Evolutionary conservation across 1,140 invertebrate genomes (phyloP).

Genomic region (Anastatus disparis): DNA sequence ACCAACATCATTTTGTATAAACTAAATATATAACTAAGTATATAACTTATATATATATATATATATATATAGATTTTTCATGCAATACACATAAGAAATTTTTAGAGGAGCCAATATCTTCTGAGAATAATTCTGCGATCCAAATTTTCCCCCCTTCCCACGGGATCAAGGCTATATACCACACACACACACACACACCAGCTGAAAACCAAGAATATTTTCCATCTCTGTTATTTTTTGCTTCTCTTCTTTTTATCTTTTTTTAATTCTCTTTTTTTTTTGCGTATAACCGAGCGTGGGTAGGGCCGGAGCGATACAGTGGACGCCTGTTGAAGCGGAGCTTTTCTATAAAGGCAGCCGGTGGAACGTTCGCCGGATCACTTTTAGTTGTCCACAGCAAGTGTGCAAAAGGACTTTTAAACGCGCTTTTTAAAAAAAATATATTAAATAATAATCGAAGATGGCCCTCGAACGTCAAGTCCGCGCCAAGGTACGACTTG

Average conservation of each 20-base stretch:
- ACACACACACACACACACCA: no score
- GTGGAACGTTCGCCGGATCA: conserved; percentile 1
- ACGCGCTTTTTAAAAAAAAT: no score
- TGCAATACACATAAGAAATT: no score
- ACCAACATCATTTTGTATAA: no score
- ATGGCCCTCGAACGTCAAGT: conserved; percentile 86
- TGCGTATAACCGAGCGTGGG: not conserved
- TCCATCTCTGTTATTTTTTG: no score
- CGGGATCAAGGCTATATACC: not conserved
- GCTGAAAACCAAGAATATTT: no score
- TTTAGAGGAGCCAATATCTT: no score
- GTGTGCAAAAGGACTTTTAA: not conserved
- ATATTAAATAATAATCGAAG: conserved; percentile 45
- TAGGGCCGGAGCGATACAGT: no score
- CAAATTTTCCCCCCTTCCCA: conserved; percentile 21
- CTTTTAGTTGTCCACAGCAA: not conserved
- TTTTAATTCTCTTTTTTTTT: not conserved
- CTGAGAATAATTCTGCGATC: conserved; percentile 35
- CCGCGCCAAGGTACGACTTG: conserved; percentile 80
- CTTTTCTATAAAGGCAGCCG: conserved; percentile 31
- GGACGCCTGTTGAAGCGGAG: not conserved
- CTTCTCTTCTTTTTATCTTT: not conserved
- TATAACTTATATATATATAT: no score
- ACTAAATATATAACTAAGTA: no score
- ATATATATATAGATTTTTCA: no score